Conservation (phyloP, 2,113 vertebrate species). For the Indicator indicator region DNA sequence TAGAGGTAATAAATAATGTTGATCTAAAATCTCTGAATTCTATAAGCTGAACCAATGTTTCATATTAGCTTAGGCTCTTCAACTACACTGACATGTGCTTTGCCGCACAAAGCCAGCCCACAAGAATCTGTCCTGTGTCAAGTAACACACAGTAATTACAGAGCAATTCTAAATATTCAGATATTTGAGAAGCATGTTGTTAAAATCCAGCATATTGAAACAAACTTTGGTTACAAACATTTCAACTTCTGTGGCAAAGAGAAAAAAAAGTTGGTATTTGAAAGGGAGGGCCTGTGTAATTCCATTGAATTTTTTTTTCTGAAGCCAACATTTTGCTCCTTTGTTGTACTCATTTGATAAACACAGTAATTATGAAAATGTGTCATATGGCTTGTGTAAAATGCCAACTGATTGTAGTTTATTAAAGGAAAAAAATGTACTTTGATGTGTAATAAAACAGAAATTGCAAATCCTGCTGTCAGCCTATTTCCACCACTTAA, state of each 20-base stretch:
- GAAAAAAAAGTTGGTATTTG: neutral
- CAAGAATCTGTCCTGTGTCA: neutral
- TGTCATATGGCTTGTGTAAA: constrained; percentile 13
- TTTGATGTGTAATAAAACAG: constrained; percentile 35
- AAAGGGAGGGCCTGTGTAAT: neutral
- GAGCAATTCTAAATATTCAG: neutral
- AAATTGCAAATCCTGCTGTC: constrained; percentile 17
- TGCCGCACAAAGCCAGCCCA: neutral
- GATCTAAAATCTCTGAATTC: neutral
- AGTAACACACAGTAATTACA: neutral
- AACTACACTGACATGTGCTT: neutral
- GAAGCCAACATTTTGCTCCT: neutral
- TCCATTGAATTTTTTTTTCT: neutral
- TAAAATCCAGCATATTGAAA: neutral
- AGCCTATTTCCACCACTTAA: neutral
- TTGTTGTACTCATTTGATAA: neutral
- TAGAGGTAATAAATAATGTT: neutral
- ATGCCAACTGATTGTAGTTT: neutral
- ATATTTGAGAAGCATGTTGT: neutral
- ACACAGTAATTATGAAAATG: neutral
- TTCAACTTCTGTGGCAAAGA: neutral
- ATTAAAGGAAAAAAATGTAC: neutral
- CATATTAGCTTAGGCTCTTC: neutral
- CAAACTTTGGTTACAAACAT: neutral
- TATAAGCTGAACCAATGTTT: neutral